Conservation (phyloP, 2,797 vertebrate species). For the Crossoptilon crossoptilon region DNA sequence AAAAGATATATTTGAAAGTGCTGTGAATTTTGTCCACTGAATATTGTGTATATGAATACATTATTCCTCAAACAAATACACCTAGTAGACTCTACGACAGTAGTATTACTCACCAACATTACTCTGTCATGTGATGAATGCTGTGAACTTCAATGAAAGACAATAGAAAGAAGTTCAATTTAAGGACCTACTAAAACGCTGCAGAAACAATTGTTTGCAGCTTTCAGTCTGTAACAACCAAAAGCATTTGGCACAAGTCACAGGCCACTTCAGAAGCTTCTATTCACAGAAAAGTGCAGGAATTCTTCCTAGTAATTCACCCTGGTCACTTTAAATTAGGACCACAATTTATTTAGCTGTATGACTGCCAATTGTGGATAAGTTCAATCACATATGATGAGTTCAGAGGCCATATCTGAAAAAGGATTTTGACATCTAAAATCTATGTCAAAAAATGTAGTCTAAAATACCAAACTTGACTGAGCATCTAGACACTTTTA, state of each 20-base stretch:
- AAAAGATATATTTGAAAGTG: not conserved
- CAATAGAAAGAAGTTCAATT: not conserved
- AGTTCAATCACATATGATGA: not conserved
- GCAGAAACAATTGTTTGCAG: not conserved
- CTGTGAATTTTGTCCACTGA: not conserved
- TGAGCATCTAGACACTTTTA: constrained; percentile 21
- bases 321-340: constrained; percentile 11
- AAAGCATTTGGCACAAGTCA: not conserved
- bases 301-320: not conserved
- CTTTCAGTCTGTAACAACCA: not conserved
- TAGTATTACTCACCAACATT: not conserved
- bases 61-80: not conserved
- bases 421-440: constrained; percentile 10
- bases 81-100: not conserved
- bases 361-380: not conserved
- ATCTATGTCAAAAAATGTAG: not conserved
- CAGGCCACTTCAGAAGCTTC: not conserved
- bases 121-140: not conserved
- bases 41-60: not conserved
- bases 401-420: not conserved
- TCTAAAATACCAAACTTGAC: not conserved
- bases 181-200: not conserved
- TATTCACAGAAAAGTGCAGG: not conserved
- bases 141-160: not conserved
- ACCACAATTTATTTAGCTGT: not conserved